Conservation (phyloP, 2,797 vertebrate species). For the Lepus oiostolus region DNA sequence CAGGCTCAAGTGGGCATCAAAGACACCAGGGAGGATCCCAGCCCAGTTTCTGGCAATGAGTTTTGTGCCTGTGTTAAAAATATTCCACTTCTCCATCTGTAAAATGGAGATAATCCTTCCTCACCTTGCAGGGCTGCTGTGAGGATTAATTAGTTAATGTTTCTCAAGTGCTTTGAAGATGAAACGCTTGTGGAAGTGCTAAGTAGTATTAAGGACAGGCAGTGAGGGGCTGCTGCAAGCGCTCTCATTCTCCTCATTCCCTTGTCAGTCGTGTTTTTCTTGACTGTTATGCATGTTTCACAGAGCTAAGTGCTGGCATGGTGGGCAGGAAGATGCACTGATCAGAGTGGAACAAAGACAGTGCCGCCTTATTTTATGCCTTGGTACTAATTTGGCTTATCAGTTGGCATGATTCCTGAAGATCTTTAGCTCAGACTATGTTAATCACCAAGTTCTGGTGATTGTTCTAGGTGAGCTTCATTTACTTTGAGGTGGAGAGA, state of each 20-base stretch:
- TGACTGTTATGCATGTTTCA: slow-evolving; percentile 49
- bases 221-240: slow-evolving; percentile 18
- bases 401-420: slow-evolving; percentile 72
- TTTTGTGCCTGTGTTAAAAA: slow-evolving; percentile 79
- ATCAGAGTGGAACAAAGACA: slow-evolving; percentile 61
- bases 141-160: slow-evolving; percentile 83
- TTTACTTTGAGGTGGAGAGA: slow-evolving; percentile 31
- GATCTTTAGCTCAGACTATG: slow-evolving; percentile 52
- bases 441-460: slow-evolving; percentile 66
- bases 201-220: slow-evolving; percentile 67
- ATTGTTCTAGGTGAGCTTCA: slow-evolving; percentile 53
- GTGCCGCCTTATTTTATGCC: slow-evolving; percentile 37
- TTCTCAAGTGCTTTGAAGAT: slow-evolving; percentile 83
- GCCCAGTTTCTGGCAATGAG: slow-evolving; percentile 67
- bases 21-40: slow-evolving; percentile 59
- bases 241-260: slow-evolving; percentile 50
- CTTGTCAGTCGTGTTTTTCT: slow-evolving; percentile 47
- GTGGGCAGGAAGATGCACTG: not conserved
- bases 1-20: slow-evolving; percentile 71
- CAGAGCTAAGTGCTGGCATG: slow-evolving; percentile 35
- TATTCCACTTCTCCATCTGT: slow-evolving; percentile 78
- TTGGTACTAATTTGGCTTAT: slow-evolving; percentile 71
- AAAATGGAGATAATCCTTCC: slow-evolving; percentile 83
- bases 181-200: slow-evolving; percentile 77
- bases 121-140: slow-evolving; percentile 76